These are phyloP conservation scores for Meriones psammophilus DNA, from an alignment of 2,797 vertebrate species.

Conservation along the genomic window DNA sequence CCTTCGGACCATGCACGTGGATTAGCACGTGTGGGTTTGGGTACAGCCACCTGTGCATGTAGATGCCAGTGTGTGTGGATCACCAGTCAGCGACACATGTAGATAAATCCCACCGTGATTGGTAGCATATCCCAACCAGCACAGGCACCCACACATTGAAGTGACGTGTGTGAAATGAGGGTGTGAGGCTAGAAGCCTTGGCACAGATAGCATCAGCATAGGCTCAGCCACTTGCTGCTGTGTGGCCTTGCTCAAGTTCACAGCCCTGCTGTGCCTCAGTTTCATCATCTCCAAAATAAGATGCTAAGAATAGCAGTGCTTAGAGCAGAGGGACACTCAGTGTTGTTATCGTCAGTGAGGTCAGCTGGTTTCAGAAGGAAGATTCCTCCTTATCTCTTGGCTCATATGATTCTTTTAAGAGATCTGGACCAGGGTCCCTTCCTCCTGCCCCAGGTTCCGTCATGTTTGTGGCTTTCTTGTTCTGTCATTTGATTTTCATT, in stretches of 20 bases:
- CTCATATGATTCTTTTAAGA: background rate
- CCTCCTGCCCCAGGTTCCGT: background rate
- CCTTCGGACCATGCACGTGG: background rate
- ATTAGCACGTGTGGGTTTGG: background rate
- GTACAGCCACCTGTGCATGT: background rate
- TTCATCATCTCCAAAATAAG: background rate
- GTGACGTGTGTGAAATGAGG: background rate
- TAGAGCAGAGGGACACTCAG: background rate
- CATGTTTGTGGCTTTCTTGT: background rate
- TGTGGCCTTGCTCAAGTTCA: background rate
- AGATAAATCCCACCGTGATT: background rate
- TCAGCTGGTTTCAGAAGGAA: background rate
- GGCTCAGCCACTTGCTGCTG: background rate
- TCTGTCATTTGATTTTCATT: background rate
- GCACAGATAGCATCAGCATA: background rate
- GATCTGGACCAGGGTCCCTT: background rate
- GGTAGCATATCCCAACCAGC: background rate
- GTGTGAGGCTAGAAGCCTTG: background rate
- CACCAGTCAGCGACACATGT: fast-evolving
- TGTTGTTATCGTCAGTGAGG: background rate
- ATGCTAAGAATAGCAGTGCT: background rate
- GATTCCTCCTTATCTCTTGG: background rate
- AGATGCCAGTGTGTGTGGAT: fast-evolving
- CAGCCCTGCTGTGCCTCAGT: background rate
- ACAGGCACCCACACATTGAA: fast-evolving